Evolutionary conservation across 2,113 vertebrate genomes (phyloP).

Genomic region (Thymallus thymallus): DNA sequence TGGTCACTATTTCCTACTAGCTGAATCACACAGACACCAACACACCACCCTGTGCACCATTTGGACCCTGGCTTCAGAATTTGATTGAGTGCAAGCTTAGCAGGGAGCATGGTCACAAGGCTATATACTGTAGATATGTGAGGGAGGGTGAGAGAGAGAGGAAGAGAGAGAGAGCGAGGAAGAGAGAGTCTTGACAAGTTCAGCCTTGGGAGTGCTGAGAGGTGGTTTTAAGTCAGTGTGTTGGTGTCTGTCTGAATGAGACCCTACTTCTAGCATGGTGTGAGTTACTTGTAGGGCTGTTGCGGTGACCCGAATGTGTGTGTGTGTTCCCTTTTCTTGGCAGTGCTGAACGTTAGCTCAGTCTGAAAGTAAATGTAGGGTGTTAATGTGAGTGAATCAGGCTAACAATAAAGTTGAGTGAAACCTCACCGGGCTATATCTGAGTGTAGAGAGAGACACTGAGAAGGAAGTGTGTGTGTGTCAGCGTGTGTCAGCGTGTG

Average conservation of each 20-base stretch:
- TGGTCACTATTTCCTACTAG: background rate
- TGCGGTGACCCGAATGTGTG: background rate
- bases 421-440: background rate
- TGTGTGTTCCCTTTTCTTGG: slow-evolving; percentile 3
- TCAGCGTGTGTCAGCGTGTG: background rate
- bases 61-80: slow-evolving; percentile 18
- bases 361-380: background rate
- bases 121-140: background rate
- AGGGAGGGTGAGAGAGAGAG: background rate
- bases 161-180: background rate
- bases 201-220: slow-evolving; percentile 48
- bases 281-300: background rate
- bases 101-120: slow-evolving; percentile 41
- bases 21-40: background rate
- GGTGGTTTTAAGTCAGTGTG: background rate
- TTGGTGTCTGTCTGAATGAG: background rate
- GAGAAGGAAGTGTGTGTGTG: background rate
- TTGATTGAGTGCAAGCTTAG: slow-evolving; percentile 43
- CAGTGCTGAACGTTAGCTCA: background rate
- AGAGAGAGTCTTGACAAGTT: background rate
- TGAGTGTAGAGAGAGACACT: background rate
- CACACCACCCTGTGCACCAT: slow-evolving; percentile 8
- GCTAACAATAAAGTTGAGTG: slow-evolving; percentile 3
- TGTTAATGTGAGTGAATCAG: slow-evolving; percentile 11
- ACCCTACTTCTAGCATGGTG: background rate